A percentile compares a stretch with the other conserved stretches of the same genome.
Evolutionary conservation across 1,140 invertebrate genomes (phyloP).

Genomic region (Ceratina calcarata): DNA sequence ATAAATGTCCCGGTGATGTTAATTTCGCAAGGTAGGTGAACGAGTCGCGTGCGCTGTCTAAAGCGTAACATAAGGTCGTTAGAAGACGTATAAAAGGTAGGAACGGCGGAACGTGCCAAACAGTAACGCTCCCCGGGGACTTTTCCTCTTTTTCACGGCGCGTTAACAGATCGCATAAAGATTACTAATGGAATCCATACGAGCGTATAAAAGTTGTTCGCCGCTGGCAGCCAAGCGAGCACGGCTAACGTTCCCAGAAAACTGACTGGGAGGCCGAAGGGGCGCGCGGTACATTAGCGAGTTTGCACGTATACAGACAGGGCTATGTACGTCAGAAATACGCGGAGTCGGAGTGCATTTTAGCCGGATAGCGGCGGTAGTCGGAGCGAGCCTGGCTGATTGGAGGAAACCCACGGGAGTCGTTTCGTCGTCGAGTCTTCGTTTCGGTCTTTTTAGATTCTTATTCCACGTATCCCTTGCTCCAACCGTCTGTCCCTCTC

Average conservation of each 20-base stretch:
- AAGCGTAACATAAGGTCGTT: constrained; percentile 1
- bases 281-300: constrained; percentile 49
- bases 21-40: neutral
- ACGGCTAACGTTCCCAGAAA: constrained; percentile 4
- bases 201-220: constrained; percentile 52
- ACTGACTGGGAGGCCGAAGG: neutral
- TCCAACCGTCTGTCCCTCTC: constrained; percentile 12
- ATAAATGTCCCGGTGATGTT: neutral
- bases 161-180: constrained; percentile 65
- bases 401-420: constrained; percentile 73
- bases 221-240: neutral
- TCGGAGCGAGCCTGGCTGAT: constrained; percentile 66
- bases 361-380: constrained; percentile 35
- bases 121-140: constrained; percentile 38
- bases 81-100: constrained; percentile 6
- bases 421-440: constrained; percentile 68
- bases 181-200: constrained; percentile 65
- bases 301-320: constrained; percentile 40
- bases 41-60: neutral
- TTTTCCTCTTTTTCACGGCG: constrained; percentile 41
- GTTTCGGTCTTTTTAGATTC: constrained; percentile 62
- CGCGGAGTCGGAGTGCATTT: constrained; percentile 58
- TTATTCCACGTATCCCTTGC: constrained; percentile 53
- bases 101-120: constrained; percentile 15
- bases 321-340: constrained; percentile 33